Conservation (phyloP, 2,888 invertebrate species). For the Syrphus vitripennis region DNA sequence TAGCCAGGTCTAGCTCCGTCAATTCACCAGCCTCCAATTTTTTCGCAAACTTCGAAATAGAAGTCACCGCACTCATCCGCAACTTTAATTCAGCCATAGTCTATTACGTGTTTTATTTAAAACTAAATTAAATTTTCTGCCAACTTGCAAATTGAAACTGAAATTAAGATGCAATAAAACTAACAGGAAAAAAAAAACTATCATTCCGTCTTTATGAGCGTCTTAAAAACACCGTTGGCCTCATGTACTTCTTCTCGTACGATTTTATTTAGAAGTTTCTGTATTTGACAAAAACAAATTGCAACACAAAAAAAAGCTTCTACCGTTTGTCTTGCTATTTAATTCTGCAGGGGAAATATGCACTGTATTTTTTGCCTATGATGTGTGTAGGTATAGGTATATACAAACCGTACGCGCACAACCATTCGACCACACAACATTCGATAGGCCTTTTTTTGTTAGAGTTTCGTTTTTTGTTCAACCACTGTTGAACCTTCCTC, state of each 20-base stretch:
- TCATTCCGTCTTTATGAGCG: neutral
- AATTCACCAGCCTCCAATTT: slow-evolving; percentile 2
- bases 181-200: neutral
- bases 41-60: neutral
- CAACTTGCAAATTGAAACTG: neutral
- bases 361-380: neutral
- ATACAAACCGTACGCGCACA: neutral
- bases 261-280: neutral
- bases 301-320: neutral
- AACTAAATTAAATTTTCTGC: neutral
- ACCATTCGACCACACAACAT: neutral
- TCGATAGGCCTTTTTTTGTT: no score
- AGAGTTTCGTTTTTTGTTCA: slow-evolving; percentile 55
- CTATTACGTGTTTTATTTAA: neutral
- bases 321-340: neutral
- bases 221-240: neutral
- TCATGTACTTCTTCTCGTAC: neutral
- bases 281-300: neutral
- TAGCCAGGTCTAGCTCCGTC: neutral
- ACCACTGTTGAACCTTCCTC: slow-evolving; percentile 47
- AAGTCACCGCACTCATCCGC: slow-evolving; percentile 3
- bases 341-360: neutral
- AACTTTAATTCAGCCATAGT: slow-evolving; percentile 9
- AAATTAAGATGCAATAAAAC: neutral
- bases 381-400: no score